A percentile compares a stretch with the other conserved stretches of the same genome.
These are phyloP conservation scores for Centruroides sculpturatus DNA, from an alignment of 1,140 invertebrate species.

Conservation along the genomic window DNA sequence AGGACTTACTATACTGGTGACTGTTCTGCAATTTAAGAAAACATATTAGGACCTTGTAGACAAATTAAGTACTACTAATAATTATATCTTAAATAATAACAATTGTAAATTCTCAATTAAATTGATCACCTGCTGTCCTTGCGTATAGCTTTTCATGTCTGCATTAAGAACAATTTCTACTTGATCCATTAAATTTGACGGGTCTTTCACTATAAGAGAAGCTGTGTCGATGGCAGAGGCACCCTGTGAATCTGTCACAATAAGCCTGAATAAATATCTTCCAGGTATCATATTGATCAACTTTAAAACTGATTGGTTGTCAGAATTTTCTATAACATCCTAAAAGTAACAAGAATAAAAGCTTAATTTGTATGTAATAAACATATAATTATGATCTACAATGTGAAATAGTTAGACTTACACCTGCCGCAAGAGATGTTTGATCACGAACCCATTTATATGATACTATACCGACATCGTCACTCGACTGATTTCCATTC, in stretches of 20 bases:
- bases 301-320: slow-evolving; percentile 53
- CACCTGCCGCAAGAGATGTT: slow-evolving; percentile 64
- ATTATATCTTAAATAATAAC: too few relatives aligned
- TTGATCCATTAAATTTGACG: slow-evolving; percentile 47
- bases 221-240: slow-evolving; percentile 60
- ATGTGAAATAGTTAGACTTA: background rate
- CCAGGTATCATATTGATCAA: slow-evolving; percentile 62
- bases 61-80: too few relatives aligned
- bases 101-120: too few relatives aligned
- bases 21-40: too few relatives aligned
- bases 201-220: slow-evolving; percentile 67
- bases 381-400: background rate
- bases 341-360: background rate
- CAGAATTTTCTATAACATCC: slow-evolving; percentile 52
- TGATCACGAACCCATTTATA: slow-evolving; percentile 72
- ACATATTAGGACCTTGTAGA: too few relatives aligned
- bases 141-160: slow-evolving; percentile 42
- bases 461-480: slow-evolving; percentile 70
- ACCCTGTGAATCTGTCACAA: slow-evolving; percentile 78
- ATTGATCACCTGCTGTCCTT: slow-evolving; percentile 41
- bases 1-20: too few relatives aligned
- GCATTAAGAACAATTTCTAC: slow-evolving; percentile 63
- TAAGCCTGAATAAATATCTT: slow-evolving; percentile 72
- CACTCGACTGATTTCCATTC: slow-evolving; percentile 70
- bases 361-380: background rate